Conservation (phyloP, 2,797 vertebrate species). For the Coluber constrictor region DNA sequence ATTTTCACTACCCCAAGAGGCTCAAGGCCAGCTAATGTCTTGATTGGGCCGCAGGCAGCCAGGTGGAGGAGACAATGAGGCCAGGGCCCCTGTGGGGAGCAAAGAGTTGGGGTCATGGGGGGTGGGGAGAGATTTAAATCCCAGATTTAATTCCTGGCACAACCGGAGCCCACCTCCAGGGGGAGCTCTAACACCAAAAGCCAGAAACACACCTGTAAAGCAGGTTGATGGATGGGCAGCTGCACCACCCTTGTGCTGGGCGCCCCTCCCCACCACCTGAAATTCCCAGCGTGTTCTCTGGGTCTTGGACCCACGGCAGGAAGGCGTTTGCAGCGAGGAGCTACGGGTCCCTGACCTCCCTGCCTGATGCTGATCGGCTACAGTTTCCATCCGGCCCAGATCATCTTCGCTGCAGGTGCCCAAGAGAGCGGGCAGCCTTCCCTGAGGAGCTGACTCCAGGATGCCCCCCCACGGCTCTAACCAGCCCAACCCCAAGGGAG, state of each 20-base stretch:
- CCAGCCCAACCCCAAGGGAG: background rate
- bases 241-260: background rate
- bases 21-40: too few relatives aligned
- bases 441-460: too few relatives aligned
- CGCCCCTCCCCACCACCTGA: background rate
- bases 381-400: background rate
- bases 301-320: background rate
- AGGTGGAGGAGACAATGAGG: background rate
- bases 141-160: background rate
- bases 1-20: background rate
- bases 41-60: background rate
- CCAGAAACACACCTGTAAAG: background rate
- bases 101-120: background rate
- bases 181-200: background rate
- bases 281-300: background rate
- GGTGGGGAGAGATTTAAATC: too few relatives aligned
- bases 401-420: too few relatives aligned
- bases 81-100: background rate
- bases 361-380: accelerated
- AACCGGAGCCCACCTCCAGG: background rate
- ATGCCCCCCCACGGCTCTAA: background rate
- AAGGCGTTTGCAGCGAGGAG: background rate
- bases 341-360: background rate
- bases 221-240: background rate
- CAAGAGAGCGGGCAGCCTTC: too few relatives aligned